phyloP scores from a whole-genome alignment of 2,113 vertebrate genomes.

The Onychostoma macrolepis region DNA sequence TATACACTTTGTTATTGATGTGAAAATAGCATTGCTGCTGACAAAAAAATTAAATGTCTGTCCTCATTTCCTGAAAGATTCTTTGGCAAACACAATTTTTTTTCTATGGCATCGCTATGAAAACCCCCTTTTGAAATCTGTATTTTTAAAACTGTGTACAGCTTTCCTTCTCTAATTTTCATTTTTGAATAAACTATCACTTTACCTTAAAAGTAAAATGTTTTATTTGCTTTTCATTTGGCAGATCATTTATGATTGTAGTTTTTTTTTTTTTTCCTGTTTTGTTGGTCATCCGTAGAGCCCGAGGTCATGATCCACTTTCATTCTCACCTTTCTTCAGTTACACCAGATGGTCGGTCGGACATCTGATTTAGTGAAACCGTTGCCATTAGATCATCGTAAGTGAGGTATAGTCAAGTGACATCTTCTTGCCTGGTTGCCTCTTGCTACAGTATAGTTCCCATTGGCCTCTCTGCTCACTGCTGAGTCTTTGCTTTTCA shows the following conservation, averaged over 20 bases:
- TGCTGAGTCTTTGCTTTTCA: constrained; percentile 44
- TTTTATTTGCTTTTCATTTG: background rate
- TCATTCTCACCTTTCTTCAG: constrained; percentile 17
- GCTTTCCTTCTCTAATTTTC: background rate
- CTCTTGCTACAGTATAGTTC: background rate
- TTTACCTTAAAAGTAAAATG: background rate
- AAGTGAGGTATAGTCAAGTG: constrained; percentile 21
- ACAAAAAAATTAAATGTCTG: background rate
- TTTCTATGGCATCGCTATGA: background rate
- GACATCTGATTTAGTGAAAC: constrained; percentile 11
- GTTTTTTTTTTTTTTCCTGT: background rate
- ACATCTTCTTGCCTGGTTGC: constrained; percentile 32
- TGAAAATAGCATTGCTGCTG: background rate
- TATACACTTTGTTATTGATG: background rate
- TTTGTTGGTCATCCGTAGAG: background rate
- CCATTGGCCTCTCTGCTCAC: constrained; percentile 16
- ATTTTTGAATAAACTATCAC: background rate
- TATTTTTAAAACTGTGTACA: background rate
- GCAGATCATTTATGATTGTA: background rate
- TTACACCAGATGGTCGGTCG: constrained; percentile 3
- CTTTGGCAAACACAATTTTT: no score
- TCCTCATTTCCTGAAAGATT: no score
- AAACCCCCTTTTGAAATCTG: background rate
- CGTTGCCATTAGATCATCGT: constrained; percentile 33
- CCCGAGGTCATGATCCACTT: background rate